Base-by-base conservation (phyloP, 2,113 vertebrate species). In the Bucco capensis region DNA sequence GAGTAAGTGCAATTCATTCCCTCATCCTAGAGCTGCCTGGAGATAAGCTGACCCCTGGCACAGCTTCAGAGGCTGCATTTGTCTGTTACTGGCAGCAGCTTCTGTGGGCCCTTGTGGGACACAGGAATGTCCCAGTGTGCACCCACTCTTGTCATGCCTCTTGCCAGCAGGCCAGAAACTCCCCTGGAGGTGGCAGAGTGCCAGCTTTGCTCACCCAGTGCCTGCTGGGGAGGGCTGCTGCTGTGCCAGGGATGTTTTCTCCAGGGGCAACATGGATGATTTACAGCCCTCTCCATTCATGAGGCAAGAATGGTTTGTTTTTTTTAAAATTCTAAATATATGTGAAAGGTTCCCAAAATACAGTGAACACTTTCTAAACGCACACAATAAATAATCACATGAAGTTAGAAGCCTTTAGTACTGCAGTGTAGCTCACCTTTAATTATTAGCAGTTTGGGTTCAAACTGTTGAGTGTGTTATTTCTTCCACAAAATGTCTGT, bases 101-200 rank as follows among this genome's bases (percentile, higher is more conserved):
- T 61, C 54, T 42, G 25, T 53, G 33, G 53, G 49, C 76, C 3
- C 0, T 75, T 60, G 6, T 1, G 37, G 65, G 65, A 92, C 21
- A 19, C 17, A 35, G 38, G 75, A 73, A 24, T 73, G 25, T 53
- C 47, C 15, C 31, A 19, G 4, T 25, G 23, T 7, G 21, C 47
- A 38, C 58, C 71, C 33, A 25, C 30, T 71, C n/a, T 2, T n/a
- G 33, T 46, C 11, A 3, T 38, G 7, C 30, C 5, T 69, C n/a
- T 83, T 75, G 9, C n/a, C 6, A 9, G 30, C 35, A 25, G 57
- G 49, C 38, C 61, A 42, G 33, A 24, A 19, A 57, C 13, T 72
- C 18, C 18, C 0, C 0, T 53, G 62, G 46, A 5, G 8, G 33
- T 40, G 53, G 49, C 5, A 1, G 11, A 54, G 42, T 4, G 11